Evolutionary conservation across 1,140 invertebrate genomes (phyloP).

Genomic region (Zelostemma sp.): DNA sequence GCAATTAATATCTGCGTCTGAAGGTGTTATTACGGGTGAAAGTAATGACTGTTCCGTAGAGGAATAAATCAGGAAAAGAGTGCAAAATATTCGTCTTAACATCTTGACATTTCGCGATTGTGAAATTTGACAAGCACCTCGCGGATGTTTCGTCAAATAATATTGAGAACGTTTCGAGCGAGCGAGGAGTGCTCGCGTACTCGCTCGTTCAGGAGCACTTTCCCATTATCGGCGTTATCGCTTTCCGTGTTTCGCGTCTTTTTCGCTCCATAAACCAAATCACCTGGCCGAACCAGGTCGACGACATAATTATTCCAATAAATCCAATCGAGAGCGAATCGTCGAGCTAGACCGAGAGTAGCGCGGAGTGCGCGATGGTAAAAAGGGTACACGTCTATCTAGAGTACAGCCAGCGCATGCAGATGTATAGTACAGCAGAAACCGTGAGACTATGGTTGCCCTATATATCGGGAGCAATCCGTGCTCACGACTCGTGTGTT

Average conservation of each 20-base stretch:
- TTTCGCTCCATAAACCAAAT: conserved; percentile 33
- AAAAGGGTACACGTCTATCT: conserved; percentile 53
- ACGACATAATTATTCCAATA: conserved; percentile 58
- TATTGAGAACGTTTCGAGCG: conserved; percentile 11
- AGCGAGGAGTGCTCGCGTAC: conserved; percentile 14
- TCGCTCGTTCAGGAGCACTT: conserved; percentile 19
- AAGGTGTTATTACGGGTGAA: background rate
- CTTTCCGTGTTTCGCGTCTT: conserved; percentile 14
- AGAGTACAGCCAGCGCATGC: conserved; percentile 53
- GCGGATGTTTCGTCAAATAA: conserved; percentile 3
- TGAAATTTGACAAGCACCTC: background rate
- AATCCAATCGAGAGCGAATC: conserved; percentile 55
- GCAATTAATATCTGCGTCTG: no score
- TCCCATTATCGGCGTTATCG: conserved; percentile 43
- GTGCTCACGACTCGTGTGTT: conserved; percentile 60
- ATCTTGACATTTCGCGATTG: conserved; percentile 32
- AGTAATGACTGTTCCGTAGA: no score
- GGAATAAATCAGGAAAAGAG: conserved; percentile 15
- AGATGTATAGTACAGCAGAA: conserved; percentile 67
- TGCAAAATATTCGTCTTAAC: conserved; percentile 35
- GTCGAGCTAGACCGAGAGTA: conserved; percentile 17
- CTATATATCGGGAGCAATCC: conserved; percentile 66
- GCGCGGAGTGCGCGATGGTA: conserved; percentile 38
- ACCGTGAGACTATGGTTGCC: conserved; percentile 69
- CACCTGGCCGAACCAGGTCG: conserved; percentile 39